A percentile compares a stretch with the other conserved stretches of the same genome.
Evolutionary conservation across 2,797 vertebrate species (phyloP).

Genomic region (Ctenopoma multispine): DNA sequence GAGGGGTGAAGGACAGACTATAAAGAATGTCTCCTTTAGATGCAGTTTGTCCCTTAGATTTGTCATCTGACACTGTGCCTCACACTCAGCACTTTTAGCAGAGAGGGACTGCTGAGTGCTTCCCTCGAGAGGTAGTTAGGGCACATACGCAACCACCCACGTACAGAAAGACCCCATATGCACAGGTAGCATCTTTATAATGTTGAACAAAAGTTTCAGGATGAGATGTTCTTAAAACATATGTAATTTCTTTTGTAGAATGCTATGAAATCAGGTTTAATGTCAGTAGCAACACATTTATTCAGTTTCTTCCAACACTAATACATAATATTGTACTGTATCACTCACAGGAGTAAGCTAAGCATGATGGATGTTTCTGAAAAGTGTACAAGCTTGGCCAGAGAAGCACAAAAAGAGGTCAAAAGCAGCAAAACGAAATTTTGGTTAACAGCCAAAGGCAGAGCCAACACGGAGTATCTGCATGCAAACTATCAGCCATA

Average conservation of each 20-base stretch:
- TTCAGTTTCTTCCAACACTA: neutral
- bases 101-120: conserved; percentile 67
- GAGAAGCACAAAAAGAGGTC: neutral
- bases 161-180: conserved; percentile 39
- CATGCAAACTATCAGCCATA: too few species aligned
- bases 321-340: neutral
- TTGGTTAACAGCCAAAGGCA: too few species aligned
- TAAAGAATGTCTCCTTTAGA: conserved; percentile 75
- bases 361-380: neutral
- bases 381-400: neutral
- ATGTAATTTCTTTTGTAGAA: too few species aligned
- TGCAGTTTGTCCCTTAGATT: conserved; percentile 79
- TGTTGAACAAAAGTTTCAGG: conserved; percentile 26
- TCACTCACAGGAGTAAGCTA: neutral
- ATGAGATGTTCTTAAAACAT: conserved; percentile 14
- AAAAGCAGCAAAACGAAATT: too few species aligned
- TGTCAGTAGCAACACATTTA: neutral
- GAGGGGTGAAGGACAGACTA: conserved; percentile 51
- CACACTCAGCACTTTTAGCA: conserved; percentile 81
- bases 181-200: conserved; percentile 36
- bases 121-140: conserved; percentile 46
- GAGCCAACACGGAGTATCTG: too few species aligned
- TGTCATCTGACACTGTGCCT: conserved; percentile 79
- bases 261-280: neutral
- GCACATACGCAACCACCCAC: conserved; percentile 35